Evolutionary conservation across 53 echinoderm and acorn worm genomes (phyloP), one percentile per base, ranked within the genome.

Genomic region (Pentamera pediparva): DNA sequence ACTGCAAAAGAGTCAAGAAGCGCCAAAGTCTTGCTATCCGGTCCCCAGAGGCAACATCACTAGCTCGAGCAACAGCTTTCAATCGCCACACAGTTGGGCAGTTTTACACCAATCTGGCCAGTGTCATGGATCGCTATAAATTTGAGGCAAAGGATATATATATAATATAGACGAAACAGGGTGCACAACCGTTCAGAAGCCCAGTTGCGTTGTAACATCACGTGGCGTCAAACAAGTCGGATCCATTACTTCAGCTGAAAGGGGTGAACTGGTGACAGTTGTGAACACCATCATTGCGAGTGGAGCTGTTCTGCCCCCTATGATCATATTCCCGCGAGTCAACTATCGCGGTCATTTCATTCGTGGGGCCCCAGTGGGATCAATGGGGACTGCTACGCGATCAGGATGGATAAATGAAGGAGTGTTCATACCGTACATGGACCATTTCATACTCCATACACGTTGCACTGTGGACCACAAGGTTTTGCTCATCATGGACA

Each of bases 401-500:
- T 13, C 56, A 25, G 56, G 56, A 11, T 25, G 56, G 56, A 56
- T 56, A 61, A 79, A 75, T 54, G 59, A 49, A 51, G 75, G 72
- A 49, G 39, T 61, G 11, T 80, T 85, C 59, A 45, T 80, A 11
- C 35, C 35, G 26, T 85, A 80, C 61, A 49, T 80, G 39, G 36
- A 65, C 15, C 79, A 85, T 65, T 65, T 85, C 37, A 57, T 80
- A 17, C 30, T 48, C 34, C 76, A 74, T 70, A 80, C 80, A 70
- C 33, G 63, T 22, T 75, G 85, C 75, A 51, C 74, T 51, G 65
- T 64, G 35, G 76, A 75, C 19, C 62, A 56, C 21, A 87, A 87
- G 40, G 69, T 87, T 20, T 57, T 87, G 79, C 67, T 83, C 25
- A 75, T 88, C 59, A 39, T 88, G 35, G 88, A 88, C 74, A 88